Conservation (phyloP, 2,888 invertebrate genomes). For the Cataglyphis cursor region DNA sequence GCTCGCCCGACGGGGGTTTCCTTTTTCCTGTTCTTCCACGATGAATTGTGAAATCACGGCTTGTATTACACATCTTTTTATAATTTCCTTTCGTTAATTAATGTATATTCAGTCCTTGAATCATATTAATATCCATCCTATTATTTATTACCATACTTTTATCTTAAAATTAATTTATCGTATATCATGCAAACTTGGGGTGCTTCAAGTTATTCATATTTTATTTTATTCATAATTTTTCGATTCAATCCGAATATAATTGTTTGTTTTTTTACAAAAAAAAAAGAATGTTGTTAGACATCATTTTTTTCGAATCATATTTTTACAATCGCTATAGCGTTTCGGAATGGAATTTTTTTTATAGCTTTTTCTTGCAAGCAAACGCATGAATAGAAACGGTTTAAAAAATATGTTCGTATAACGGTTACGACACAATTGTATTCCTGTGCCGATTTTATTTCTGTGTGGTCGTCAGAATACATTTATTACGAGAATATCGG, state of each 20-base stretch:
- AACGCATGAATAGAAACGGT: background rate
- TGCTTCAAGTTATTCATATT: background rate
- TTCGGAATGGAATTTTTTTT: background rate
- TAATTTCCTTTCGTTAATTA: conserved; percentile 39
- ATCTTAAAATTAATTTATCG: conserved; percentile 18
- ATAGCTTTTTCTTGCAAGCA: background rate
- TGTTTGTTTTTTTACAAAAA: background rate
- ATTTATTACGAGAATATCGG: conserved; percentile 77
- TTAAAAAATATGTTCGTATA: conserved; percentile 66
- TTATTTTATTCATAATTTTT: background rate
- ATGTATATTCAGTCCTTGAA: conserved; percentile 25
- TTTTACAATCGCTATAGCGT: background rate
- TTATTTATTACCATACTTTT: conserved; percentile 19
- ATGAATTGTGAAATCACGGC: conserved; percentile 38
- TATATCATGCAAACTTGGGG: background rate
- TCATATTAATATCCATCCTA: conserved; percentile 29
- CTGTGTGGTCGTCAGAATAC: conserved; percentile 71
- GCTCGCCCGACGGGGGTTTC: conserved; percentile 30
- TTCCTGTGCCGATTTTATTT: conserved; percentile 69
- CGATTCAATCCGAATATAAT: background rate
- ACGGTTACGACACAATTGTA: conserved; percentile 73
- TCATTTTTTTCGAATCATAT: background rate
- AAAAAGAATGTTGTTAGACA: background rate
- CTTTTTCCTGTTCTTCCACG: conserved; percentile 48
- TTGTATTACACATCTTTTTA: conserved; percentile 14